Conservation (phyloP, 2,888 invertebrate species). For the Neuroscelio doddi region DNA sequence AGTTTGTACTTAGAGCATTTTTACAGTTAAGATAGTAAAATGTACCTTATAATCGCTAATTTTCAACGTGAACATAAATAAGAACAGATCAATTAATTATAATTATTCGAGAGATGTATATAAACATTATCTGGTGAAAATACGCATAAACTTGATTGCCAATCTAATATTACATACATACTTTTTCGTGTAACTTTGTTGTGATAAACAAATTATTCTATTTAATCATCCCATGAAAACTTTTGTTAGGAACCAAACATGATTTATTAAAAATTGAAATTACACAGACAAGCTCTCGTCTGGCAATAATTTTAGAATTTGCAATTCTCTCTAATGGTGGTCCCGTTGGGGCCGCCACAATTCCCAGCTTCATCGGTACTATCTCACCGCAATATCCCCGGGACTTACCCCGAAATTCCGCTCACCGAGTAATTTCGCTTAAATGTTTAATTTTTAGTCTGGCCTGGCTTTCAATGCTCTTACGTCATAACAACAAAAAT, state of each 20-base stretch:
- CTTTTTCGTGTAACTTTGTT: no score
- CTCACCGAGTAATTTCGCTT: constrained; percentile 33
- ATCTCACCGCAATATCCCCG: constrained; percentile 54
- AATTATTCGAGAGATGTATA: no score
- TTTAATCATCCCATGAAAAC: no score
- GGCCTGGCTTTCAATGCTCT: constrained; percentile 10
- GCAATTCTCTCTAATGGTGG: constrained; percentile 51
- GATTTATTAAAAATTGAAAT: constrained; percentile 11
- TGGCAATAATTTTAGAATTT: constrained; percentile 51
- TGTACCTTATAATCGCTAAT: no score
- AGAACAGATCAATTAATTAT: no score
- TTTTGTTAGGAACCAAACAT: not conserved
- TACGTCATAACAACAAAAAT: not conserved
- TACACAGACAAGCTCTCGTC: constrained; percentile 24
- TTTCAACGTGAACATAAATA: no score
- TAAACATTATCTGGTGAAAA: no score
- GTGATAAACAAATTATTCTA: no score
- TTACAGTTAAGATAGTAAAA: no score
- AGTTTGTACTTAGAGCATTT: no score
- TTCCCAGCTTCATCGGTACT: constrained; percentile 56
- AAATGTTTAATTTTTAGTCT: constrained; percentile 33
- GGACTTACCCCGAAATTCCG: constrained; percentile 47
- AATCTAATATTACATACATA: no score
- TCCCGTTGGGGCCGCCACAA: constrained; percentile 53
- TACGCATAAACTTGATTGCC: no score